Conservation (phyloP, 2,888 invertebrate genomes). For the Drosophila anomelani region DNA sequence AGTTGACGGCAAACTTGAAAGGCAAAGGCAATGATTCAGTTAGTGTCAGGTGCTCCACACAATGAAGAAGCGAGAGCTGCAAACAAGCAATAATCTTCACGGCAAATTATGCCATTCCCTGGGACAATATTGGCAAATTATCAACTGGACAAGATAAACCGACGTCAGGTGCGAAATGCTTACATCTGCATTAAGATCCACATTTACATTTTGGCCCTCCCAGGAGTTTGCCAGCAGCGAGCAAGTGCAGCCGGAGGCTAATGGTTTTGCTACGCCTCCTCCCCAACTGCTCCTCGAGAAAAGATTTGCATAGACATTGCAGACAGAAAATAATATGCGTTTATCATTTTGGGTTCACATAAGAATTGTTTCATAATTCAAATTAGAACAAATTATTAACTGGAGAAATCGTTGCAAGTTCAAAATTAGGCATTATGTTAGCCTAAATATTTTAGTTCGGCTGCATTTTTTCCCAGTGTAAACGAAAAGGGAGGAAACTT, state of each 20-base stretch:
- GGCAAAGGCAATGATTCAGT: conserved; percentile 45
- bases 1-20: conserved; percentile 30
- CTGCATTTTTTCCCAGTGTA: not conserved
- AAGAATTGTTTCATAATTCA: not conserved
- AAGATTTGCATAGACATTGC: conserved; percentile 60
- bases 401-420: not conserved
- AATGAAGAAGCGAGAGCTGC: conserved; percentile 1
- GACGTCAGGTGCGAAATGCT: conserved; percentile 73
- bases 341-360: not conserved
- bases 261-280: conserved; percentile 35
- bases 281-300: not conserved
- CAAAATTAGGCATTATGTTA: not conserved
- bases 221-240: conserved; percentile 35
- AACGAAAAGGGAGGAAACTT: conserved; percentile 36
- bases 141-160: conserved; percentile 55
- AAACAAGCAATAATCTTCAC: conserved; percentile 31
- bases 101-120: conserved; percentile 38
- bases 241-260: conserved; percentile 35
- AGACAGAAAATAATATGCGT: not conserved
- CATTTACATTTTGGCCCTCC: conserved; percentile 41
- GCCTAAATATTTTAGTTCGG: not conserved
- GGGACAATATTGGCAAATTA: conserved; percentile 57
- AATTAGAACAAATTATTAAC: not conserved
- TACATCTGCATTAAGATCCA: conserved; percentile 60
- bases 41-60: conserved; percentile 8